These are phyloP conservation scores for Rhinichthys klamathensis DNA, from an alignment of 2,113 vertebrate species.

Conservation along the genomic window DNA sequence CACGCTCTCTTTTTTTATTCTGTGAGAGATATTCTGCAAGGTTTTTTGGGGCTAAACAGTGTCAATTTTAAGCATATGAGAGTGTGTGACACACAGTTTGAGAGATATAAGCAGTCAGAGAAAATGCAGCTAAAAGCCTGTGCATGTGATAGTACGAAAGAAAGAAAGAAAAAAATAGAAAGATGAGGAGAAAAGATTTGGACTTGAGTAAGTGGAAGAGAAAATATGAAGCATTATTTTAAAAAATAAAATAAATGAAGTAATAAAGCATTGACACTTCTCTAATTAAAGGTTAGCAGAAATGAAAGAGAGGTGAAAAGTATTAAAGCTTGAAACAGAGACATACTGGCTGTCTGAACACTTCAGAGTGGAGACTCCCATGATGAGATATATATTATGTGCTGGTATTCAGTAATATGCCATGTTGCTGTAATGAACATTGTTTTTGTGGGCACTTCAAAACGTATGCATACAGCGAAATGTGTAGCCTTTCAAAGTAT, in stretches of 20 bases:
- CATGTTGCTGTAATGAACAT: neutral
- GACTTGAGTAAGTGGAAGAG: neutral
- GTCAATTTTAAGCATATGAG: neutral
- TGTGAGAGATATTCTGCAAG: neutral
- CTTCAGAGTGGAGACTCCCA: neutral
- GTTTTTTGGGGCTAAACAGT: neutral
- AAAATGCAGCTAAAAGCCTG: conserved; percentile 40
- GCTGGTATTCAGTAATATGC: too few relatives aligned
- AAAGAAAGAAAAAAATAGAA: neutral
- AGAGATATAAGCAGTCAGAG: conserved; percentile 34
- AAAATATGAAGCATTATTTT: neutral
- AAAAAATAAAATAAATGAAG: conserved; percentile 4
- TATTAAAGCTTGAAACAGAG: neutral
- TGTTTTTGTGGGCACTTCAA: neutral
- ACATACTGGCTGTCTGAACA: too few relatives aligned
- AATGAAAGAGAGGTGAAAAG: conserved; percentile 12
- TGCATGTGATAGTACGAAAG: neutral
- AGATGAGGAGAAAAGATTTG: neutral
- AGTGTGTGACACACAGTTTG: neutral
- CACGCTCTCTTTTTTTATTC: neutral
- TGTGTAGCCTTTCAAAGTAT: neutral
- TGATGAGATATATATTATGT: neutral
- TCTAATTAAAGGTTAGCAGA: conserved; percentile 2
- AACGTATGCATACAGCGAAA: neutral
- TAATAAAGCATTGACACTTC: conserved; percentile 47